Conservation (phyloP, 2,113 vertebrate genomes). For the Xenopus borealis region DNA sequence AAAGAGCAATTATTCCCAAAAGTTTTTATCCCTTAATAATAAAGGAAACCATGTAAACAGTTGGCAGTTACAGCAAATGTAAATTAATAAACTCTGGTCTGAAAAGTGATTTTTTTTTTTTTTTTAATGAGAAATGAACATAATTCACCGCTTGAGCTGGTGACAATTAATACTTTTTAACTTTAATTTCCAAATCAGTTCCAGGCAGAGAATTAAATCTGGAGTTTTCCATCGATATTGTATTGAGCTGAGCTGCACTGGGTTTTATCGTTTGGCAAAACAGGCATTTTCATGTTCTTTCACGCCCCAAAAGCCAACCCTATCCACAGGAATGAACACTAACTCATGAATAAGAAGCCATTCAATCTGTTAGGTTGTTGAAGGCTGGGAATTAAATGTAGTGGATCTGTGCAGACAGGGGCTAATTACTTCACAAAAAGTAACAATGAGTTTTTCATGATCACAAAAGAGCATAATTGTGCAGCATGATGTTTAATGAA, state of each 20-base stretch:
- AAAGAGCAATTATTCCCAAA: too few relatives aligned
- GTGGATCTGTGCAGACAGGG: background rate
- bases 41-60: too few relatives aligned
- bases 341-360: background rate
- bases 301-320: background rate
- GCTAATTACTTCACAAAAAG: background rate
- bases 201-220: slow-evolving; percentile 1
- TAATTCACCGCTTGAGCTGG: slow-evolving; percentile 1
- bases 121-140: background rate
- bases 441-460: background rate
- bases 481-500: background rate
- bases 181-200: slow-evolving; percentile 18
- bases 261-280: background rate
- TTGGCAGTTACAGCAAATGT: too few relatives aligned
- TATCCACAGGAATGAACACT: background rate
- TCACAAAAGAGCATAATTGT: background rate
- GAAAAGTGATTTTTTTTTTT: background rate
- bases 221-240: slow-evolving; percentile 16
- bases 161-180: background rate
- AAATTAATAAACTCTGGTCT: too few relatives aligned
- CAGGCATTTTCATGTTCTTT: slow-evolving; percentile 1
- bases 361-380: background rate
- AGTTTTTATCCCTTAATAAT: too few relatives aligned
- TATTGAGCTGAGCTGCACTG: slow-evolving; percentile 7
- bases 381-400: background rate